A percentile compares a stretch with the other conserved stretches of the same genome.
Evolutionary conservation across 1,140 invertebrate genomes (phyloP).

Genomic region (Cydia strobilella): DNA sequence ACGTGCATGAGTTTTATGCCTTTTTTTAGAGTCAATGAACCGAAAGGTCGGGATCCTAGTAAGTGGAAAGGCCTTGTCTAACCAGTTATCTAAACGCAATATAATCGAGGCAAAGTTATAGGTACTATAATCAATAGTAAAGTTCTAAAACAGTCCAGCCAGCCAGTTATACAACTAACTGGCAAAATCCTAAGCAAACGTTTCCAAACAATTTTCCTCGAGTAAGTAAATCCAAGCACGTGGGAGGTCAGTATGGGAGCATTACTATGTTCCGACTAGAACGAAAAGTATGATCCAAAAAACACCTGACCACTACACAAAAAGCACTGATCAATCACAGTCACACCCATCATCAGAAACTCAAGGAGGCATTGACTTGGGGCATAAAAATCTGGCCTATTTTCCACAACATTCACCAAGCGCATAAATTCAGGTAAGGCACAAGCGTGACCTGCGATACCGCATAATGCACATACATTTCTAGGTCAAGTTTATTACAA

Average conservation of each 20-base stretch:
- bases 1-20: too few relatives aligned
- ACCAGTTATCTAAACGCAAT: not conserved
- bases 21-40: not conserved
- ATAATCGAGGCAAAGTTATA: not conserved
- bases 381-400: not conserved
- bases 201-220: too few relatives aligned
- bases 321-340: not conserved
- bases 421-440: not conserved
- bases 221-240: too few relatives aligned
- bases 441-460: not conserved
- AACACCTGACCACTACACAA: not conserved
- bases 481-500: constrained; percentile 4
- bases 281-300: too few relatives aligned
- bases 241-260: too few relatives aligned
- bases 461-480: not conserved
- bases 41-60: not conserved
- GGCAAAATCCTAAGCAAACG: too few relatives aligned
- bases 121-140: not conserved
- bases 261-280: too few relatives aligned
- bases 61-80: not conserved
- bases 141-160: not conserved
- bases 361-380: not conserved
- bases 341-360: not conserved
- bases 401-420: not conserved
- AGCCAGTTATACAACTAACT: too few relatives aligned